A percentile compares a stretch with the other conserved stretches of the same genome.
phyloP scores from a whole-genome alignment of 2,113 vertebrate genomes.

The Egretta garzetta region DNA sequence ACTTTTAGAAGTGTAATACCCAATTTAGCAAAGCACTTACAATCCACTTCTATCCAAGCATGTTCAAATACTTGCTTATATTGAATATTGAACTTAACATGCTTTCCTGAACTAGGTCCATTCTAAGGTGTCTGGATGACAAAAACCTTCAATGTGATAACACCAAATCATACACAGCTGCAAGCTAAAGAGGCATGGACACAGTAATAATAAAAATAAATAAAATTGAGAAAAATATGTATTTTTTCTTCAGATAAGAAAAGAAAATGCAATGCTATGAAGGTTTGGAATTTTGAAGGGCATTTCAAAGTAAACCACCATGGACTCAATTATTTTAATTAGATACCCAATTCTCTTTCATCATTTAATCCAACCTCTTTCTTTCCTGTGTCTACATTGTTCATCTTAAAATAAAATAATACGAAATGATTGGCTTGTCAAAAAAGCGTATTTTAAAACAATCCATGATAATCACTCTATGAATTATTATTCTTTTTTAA shows the following conservation, averaged over 20 bases:
- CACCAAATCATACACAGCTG: not conserved
- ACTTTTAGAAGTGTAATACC: not conserved
- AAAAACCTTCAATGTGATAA: not conserved
- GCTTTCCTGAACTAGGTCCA: not conserved
- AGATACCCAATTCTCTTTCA: not conserved
- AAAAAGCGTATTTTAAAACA: not conserved
- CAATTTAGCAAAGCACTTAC: not conserved
- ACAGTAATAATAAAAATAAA: not conserved
- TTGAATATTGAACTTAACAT: not conserved
- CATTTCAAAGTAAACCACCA: not conserved
- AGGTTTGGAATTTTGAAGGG: not conserved
- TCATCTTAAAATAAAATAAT: not conserved
- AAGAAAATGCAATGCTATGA: not conserved
- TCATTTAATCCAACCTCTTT: not conserved
- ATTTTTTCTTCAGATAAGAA: not conserved
- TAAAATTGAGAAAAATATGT: rapidly evolving
- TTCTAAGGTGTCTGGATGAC: not conserved
- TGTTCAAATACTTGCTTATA: not conserved
- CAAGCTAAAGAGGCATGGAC: not conserved
- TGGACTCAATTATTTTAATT: not conserved
- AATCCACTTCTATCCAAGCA: not conserved
- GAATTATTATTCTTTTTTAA: not conserved
- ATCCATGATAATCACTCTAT: not conserved
- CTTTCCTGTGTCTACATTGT: not conserved
- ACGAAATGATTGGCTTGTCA: not conserved